A percentile compares a stretch with the other conserved stretches of the same genome.
These are phyloP conservation scores for Lobophora halterata DNA, from an alignment of 2,888 invertebrate genomes.

Conservation along the genomic window DNA sequence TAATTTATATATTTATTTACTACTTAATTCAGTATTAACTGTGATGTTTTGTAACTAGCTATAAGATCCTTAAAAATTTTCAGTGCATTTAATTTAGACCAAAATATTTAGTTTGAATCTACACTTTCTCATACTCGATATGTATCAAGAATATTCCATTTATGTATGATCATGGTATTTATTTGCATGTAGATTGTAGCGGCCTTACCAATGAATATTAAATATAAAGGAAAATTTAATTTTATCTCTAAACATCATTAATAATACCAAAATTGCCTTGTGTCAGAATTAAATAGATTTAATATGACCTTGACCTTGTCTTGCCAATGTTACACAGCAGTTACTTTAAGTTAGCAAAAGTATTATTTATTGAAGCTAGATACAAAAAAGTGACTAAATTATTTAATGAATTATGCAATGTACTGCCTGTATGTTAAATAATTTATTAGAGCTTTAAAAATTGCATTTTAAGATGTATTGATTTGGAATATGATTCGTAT, in stretches of 20 bases:
- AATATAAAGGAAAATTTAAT: neutral
- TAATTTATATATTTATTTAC: slow-evolving; percentile 52
- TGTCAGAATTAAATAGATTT: slow-evolving; percentile 29
- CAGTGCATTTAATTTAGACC: slow-evolving; percentile 75
- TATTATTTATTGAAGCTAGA: slow-evolving; percentile 1
- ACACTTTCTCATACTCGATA: slow-evolving; percentile 23
- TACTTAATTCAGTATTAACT: slow-evolving; percentile 75
- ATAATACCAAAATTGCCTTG: slow-evolving; percentile 42
- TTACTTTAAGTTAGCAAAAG: neutral
- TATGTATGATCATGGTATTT: slow-evolving; percentile 4
- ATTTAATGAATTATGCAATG: too few relatives aligned
- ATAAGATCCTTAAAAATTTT: slow-evolving; percentile 59
- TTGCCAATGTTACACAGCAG: slow-evolving; percentile 41
- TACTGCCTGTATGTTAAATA: neutral
- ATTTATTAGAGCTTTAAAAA: too few relatives aligned
- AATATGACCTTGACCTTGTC: slow-evolving; percentile 37
- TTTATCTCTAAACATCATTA: slow-evolving; percentile 4
- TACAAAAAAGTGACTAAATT: too few relatives aligned
- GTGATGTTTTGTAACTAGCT: slow-evolving; percentile 73
- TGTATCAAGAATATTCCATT: slow-evolving; percentile 16
- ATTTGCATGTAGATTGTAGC: slow-evolving; percentile 9
- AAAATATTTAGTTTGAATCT: slow-evolving; percentile 57
- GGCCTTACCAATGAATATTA: slow-evolving; percentile 12
- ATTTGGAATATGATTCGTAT: too few relatives aligned
- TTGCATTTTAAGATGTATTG: too few relatives aligned